A percentile compares a stretch with the other conserved stretches of the same genome.
phyloP scores from a whole-genome alignment of 1,140 invertebrate species.

The Macrostomum lignano region DNA sequence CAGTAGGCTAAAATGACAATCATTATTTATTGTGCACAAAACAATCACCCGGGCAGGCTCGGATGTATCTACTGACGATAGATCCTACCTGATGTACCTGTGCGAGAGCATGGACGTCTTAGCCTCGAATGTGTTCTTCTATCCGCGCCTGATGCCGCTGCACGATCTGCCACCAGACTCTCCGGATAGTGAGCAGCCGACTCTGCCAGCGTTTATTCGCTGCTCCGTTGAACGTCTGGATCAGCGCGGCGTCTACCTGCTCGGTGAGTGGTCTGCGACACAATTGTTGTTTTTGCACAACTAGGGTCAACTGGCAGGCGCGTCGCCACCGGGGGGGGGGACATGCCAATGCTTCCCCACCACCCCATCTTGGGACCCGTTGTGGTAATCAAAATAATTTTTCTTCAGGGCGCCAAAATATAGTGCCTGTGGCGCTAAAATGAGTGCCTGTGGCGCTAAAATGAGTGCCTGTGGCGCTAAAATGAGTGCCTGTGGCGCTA shows the following conservation, averaged over 20 bases:
- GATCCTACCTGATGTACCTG: conserved; percentile 57
- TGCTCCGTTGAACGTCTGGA: conserved; percentile 58
- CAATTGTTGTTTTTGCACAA: too few species aligned
- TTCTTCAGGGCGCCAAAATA: too few species aligned
- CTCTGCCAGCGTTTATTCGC: conserved; percentile 38
- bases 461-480: too few species aligned
- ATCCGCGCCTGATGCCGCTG: conserved; percentile 56
- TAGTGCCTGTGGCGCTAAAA: too few species aligned
- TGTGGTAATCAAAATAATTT: too few species aligned
- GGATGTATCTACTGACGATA: conserved; percentile 43
- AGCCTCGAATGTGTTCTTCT: conserved; percentile 50
- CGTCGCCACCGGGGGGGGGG: too few species aligned
- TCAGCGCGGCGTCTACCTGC: conserved; percentile 58
- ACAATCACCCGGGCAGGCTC: conserved; percentile 11
- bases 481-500: too few species aligned
- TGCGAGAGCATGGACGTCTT: conserved; percentile 51
- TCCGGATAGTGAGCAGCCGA: conserved; percentile 11
- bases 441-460: too few species aligned
- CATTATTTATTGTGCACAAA: background rate
- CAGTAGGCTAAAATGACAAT: conserved; percentile 35
- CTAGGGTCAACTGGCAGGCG: conserved; percentile 5
- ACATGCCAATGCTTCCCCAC: too few species aligned
- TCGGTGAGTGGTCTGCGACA: too few species aligned
- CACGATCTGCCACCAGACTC: conserved; percentile 11
- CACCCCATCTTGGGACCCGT: too few species aligned